Base-by-base conservation (phyloP, 1,140 invertebrate species). In the Stenopsyche tienmushanensis region DNA sequence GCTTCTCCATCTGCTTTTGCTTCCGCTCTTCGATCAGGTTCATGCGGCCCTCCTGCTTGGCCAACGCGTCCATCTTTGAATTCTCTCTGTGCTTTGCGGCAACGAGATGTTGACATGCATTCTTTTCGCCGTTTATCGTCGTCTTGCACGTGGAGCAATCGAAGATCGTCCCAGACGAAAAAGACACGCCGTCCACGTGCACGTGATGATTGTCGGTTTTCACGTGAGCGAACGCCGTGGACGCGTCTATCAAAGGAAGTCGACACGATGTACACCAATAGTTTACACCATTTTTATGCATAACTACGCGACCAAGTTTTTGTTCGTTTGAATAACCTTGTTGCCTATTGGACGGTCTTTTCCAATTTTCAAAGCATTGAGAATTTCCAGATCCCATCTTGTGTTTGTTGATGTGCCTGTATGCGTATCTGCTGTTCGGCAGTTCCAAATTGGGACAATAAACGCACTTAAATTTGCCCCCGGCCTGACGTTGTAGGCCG, bases 81-180 rank as follows among this genome's bases (percentile, higher is more conserved):
- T 60, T 60, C 21, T 60, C 60, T 3, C 60, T 23, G 25, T 62
- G 60, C 21, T 53, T 50, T 1, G 34, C 29, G 1, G 57, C 63
- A 20, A 57, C 29, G 0, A 69, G 26, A 50, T 69, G 67, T 41
- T 69, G 67, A 2, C 49, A 58, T 1, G 62, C 67, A 44, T 69
- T 69, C 17, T 62, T 62, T 24, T 69, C 67, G 0, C 67, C 67
- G 63, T 62, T 69, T 20, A 69, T 65, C 8, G 64, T 60, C 10
- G 64, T 64, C 15, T 34, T 39, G 53, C 67, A 69, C 10, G 52
- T 21, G 3, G 44, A 18, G 18, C 67, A 69, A 53, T 55, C 59
- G 42, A 65, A 69, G 25, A 55, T 52, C 13, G 63, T 69, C 3
- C 50, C 57, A 10, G 29, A 34, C 9, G 44, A 42, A 44, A 49